These are phyloP conservation scores for Spea multiplicata DNA, from an alignment of 2,113 vertebrate species.

Conservation along the genomic window DNA sequence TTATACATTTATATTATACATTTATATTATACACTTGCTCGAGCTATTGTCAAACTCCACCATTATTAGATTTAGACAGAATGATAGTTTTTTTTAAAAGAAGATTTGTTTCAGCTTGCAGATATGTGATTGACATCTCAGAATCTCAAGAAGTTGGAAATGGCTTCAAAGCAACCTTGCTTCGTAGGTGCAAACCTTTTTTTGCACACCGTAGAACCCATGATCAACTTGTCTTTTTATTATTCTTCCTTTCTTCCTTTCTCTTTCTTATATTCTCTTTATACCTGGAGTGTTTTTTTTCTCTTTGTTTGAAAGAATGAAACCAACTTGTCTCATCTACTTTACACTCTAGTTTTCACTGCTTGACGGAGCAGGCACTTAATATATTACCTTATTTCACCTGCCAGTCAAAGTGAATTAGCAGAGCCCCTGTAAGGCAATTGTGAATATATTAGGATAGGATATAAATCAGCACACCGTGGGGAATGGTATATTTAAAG, in stretches of 20 bases:
- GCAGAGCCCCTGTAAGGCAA: neutral
- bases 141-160: no score
- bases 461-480: slow-evolving; percentile 2
- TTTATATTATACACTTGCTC: no score
- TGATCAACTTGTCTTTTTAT: neutral
- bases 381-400: slow-evolving; percentile 20
- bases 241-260: neutral
- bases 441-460: slow-evolving; percentile 14
- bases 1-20: no score
- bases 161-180: no score
- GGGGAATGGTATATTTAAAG: slow-evolving; percentile 7
- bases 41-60: no score
- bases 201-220: no score
- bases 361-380: slow-evolving; percentile 10
- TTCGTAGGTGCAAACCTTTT: no score
- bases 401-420: slow-evolving; percentile 20
- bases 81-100: no score
- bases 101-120: no score
- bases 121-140: no score
- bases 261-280: neutral
- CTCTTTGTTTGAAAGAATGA: neutral
- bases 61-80: no score
- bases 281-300: neutral
- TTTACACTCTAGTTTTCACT: neutral
- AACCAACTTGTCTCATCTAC: neutral